Conservation (phyloP, 2,888 invertebrate genomes). For the Melitaea athalia region DNA sequence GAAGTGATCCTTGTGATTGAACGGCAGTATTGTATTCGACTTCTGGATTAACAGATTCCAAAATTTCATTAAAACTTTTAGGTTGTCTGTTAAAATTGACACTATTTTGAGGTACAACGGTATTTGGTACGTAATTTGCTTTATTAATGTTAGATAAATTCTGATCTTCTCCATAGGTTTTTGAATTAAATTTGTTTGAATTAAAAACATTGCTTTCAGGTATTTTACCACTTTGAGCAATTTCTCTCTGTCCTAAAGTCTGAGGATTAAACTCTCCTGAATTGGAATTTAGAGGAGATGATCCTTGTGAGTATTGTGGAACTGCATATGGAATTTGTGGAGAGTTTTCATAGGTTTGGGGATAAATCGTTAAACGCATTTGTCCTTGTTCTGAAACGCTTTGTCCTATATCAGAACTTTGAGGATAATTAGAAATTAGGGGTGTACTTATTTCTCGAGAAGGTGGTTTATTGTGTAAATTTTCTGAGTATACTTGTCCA, state of each 20-base stretch:
- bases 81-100: constrained; percentile 23
- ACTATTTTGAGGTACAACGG: neutral
- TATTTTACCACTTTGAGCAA: neutral
- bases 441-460: neutral
- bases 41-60: constrained; percentile 31
- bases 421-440: constrained; percentile 13
- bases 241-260: neutral
- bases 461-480: neutral
- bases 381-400: constrained; percentile 7
- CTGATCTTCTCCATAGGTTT: constrained; percentile 3
- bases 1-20: constrained; percentile 16
- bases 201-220: neutral
- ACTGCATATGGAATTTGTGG: neutral
- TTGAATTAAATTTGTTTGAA: neutral
- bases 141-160: constrained; percentile 12
- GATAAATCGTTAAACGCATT: constrained; percentile 2
- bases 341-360: constrained; percentile 6
- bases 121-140: neutral
- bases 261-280: constrained; percentile 1
- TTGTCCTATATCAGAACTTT: constrained; percentile 14
- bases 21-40: constrained; percentile 30
- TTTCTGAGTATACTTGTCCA: constrained; percentile 7
- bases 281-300: neutral
- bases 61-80: constrained; percentile 33
- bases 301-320: neutral